Percentiles rank a stretch among this genome's conserved stretches.
phyloP scores from a whole-genome alignment of 1,140 invertebrate genomes.

The Cataglyphis hispanica region DNA sequence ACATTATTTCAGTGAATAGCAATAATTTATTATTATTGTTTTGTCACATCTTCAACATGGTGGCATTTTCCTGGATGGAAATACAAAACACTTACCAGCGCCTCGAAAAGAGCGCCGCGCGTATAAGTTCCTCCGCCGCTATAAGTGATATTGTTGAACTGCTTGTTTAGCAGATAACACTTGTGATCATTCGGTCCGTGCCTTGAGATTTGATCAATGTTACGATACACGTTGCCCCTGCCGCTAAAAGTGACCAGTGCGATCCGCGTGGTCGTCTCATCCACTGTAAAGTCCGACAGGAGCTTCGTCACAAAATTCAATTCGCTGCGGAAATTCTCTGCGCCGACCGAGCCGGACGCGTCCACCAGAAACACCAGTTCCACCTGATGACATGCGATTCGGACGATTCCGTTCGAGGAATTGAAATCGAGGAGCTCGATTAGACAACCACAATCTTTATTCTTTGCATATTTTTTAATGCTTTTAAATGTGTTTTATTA shows the following conservation, averaged over 20 bases:
- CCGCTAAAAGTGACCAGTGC: conserved; percentile 91
- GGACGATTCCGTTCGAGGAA: conserved; percentile 11
- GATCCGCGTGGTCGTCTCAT: conserved; percentile 88
- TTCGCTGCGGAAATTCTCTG: conserved; percentile 90
- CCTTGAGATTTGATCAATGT: conserved; percentile 89
- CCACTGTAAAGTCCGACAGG: conserved; percentile 90
- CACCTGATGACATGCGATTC: conserved; percentile 78
- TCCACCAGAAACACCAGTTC: conserved; percentile 92
- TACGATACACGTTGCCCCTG: conserved; percentile 81
- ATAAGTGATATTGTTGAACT: conserved; percentile 89
- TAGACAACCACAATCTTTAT: neutral
- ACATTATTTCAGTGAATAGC: no score
- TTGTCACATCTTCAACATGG: no score
- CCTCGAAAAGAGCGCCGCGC: conserved; percentile 89
- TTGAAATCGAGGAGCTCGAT: neutral
- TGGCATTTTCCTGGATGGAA: no score
- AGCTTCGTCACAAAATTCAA: conserved; percentile 91
- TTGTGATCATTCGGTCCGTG: conserved; percentile 87
- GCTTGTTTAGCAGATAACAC: conserved; percentile 89
- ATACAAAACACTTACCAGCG: conserved; percentile 85
- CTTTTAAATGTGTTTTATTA: neutral
- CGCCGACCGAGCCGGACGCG: conserved; percentile 90
- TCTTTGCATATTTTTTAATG: neutral
- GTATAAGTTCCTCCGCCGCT: conserved; percentile 91
- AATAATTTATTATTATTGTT: no score